A percentile compares a stretch with the other conserved stretches of the same genome.
phyloP scores from a whole-genome alignment of 2,113 vertebrate species.

The Pontoporia blainvillei region DNA sequence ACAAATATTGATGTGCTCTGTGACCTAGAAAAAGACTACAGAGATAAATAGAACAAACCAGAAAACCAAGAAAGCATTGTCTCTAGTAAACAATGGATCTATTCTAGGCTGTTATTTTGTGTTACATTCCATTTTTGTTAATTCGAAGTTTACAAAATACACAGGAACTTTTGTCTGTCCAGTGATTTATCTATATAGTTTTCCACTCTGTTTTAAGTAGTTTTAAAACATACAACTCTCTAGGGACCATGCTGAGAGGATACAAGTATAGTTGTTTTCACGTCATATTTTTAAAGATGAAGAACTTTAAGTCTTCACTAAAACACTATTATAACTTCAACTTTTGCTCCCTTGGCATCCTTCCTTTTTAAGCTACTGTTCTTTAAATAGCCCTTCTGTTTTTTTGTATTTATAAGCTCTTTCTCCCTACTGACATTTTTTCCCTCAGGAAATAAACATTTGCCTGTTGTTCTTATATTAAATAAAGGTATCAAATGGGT shows the following conservation, averaged over 20 bases:
- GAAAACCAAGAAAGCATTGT: neutral
- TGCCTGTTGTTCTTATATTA: neutral
- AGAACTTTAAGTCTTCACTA: neutral
- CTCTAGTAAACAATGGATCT: neutral
- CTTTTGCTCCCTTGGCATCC: neutral
- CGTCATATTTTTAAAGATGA: neutral
- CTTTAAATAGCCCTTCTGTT: neutral
- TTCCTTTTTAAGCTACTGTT: neutral
- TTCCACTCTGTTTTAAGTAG: neutral
- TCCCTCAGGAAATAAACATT: neutral
- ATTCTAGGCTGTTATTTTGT: neutral
- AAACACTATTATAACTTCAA: neutral
- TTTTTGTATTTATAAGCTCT: neutral
- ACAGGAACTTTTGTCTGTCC: neutral
- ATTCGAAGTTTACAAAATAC: neutral
- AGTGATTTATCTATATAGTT: neutral
- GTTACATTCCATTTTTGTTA: neutral
- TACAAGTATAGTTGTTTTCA: neutral
- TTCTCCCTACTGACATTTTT: neutral
- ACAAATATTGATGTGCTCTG: neutral
- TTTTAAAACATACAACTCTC: neutral
- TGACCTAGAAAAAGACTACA: neutral
- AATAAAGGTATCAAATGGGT: neutral
- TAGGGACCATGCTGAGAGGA: neutral
- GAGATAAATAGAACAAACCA: neutral